Evolutionary conservation across 2,797 vertebrate species (phyloP).

Genomic region (Enteromius radiatus): DNA sequence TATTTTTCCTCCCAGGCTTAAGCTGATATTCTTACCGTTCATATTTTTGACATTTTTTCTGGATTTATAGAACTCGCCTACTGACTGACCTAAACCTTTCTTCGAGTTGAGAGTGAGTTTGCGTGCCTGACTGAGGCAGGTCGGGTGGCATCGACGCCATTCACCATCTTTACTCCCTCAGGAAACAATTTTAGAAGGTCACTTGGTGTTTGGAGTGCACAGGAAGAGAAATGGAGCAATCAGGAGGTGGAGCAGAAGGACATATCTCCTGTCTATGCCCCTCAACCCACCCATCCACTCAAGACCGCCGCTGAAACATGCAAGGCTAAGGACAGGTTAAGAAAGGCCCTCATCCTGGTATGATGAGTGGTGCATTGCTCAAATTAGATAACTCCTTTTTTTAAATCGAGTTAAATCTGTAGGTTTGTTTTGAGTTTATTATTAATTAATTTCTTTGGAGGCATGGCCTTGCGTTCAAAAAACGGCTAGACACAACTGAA

Average conservation of each 20-base stretch:
- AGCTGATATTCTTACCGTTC: slow-evolving; percentile 37
- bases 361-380: not conserved
- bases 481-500: not conserved
- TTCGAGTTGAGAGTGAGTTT: slow-evolving; percentile 22
- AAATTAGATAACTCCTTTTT: not conserved
- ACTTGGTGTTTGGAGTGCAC: slow-evolving; percentile 67
- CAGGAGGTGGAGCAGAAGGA: slow-evolving; percentile 47
- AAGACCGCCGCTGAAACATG: slow-evolving; percentile 6
- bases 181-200: slow-evolving; percentile 68
- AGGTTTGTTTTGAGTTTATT: not conserved
- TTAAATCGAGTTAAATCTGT: not conserved
- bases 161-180: slow-evolving; percentile 50
- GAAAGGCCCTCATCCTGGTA: slow-evolving; percentile 66
- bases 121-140: slow-evolving; percentile 24
- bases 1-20: slow-evolving; percentile 25
- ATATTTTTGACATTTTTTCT: slow-evolving; percentile 3
- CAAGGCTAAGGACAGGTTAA: slow-evolving; percentile 57
- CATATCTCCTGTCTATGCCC: slow-evolving; percentile 44
- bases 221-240: slow-evolving; percentile 69
- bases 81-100: slow-evolving; percentile 38
- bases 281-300: slow-evolving; percentile 37
- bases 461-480: not conserved
- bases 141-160: not conserved
- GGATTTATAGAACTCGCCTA: slow-evolving; percentile 26
- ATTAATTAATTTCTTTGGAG: not conserved